These are phyloP conservation scores for Gymnopithys bicolor DNA, from an alignment of 2,797 vertebrate species.

Conservation along the genomic window DNA sequence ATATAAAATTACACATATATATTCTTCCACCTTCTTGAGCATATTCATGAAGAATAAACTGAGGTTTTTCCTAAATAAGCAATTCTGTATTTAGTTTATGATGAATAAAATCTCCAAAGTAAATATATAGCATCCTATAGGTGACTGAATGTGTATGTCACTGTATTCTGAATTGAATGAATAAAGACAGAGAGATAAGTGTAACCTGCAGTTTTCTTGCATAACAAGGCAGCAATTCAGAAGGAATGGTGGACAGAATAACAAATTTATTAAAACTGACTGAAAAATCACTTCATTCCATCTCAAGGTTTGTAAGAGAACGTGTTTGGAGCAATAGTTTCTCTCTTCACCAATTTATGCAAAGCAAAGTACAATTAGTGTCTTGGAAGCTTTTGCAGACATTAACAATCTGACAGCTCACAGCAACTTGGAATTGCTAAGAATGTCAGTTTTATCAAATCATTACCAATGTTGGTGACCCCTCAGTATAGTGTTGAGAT, in stretches of 20 bases:
- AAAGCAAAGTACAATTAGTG: background rate
- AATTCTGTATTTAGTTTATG: too few species aligned
- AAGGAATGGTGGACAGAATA: background rate
- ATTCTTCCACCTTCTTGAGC: too few species aligned
- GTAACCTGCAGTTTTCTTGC: background rate
- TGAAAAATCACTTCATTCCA: background rate
- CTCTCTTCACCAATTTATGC: background rate
- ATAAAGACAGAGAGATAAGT: background rate
- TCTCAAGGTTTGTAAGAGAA: background rate
- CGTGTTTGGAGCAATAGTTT: background rate
- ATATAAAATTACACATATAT: too few species aligned
- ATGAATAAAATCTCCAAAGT: too few species aligned
- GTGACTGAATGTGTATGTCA: background rate
- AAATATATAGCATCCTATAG: too few species aligned
- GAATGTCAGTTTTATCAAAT: background rate
- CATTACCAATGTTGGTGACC: too few species aligned
- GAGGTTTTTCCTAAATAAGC: too few species aligned
- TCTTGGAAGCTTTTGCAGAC: background rate
- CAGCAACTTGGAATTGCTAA: background rate
- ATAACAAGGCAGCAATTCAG: background rate
- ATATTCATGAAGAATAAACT: too few species aligned
- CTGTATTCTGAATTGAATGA: background rate
- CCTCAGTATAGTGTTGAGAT: background rate
- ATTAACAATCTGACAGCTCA: background rate
- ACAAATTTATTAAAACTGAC: background rate